Evolutionary conservation across 2,797 vertebrate species (phyloP).

Genomic region (Thripadectes ignobilis): DNA sequence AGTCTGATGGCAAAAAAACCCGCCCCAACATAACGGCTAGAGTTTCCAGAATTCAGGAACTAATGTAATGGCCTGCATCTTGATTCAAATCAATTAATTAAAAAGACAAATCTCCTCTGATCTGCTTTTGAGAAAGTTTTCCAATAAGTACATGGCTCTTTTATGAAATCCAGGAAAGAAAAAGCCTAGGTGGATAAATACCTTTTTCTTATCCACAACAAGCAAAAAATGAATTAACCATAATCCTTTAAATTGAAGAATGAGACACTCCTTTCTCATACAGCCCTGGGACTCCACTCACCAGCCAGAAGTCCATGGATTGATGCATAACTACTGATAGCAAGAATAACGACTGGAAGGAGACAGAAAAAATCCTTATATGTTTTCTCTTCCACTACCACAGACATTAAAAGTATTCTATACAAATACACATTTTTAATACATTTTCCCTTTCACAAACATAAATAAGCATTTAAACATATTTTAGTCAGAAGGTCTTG

Average conservation of each 20-base stretch:
- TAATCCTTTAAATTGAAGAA: not conserved
- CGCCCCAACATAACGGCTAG: not conserved
- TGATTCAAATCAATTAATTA: slow-evolving; percentile 5
- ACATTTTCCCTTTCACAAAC: not conserved
- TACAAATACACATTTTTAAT: not conserved
- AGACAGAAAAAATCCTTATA: not conserved
- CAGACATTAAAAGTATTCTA: not conserved
- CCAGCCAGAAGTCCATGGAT: not conserved
- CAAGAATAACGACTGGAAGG: not conserved
- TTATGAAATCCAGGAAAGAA: not conserved
- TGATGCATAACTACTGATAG: not conserved
- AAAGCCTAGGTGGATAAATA: not conserved
- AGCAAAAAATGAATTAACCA: not conserved
- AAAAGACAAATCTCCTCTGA: not conserved
- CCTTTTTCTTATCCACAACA: not conserved
- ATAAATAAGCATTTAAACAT: not conserved
- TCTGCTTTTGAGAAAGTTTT: not conserved
- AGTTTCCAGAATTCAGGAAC: slow-evolving; percentile 1
- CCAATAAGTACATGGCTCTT: not conserved
- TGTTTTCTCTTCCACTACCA: not conserved
- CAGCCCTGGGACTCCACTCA: not conserved
- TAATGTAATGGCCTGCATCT: not conserved
- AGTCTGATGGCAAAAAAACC: slow-evolving; percentile 7
- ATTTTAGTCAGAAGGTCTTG: not conserved
- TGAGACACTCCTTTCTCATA: not conserved